phyloP scores from a whole-genome alignment of 2,113 vertebrate species.

The Neogale vison region DNA sequence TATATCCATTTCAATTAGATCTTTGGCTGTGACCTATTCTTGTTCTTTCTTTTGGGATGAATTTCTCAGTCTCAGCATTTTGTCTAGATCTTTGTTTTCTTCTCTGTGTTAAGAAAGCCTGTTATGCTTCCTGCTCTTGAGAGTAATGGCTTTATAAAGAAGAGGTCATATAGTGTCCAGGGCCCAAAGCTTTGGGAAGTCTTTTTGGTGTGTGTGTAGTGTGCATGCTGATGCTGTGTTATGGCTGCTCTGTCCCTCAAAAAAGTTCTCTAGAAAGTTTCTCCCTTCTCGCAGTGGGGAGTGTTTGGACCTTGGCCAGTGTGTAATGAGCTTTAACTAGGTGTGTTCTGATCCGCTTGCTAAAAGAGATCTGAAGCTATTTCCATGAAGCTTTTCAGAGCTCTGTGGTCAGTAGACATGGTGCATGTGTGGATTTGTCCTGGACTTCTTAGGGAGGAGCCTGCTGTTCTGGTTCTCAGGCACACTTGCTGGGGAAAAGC shows the following conservation, averaged over 20 bases:
- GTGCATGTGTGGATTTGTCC: not conserved
- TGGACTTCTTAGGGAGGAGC: not conserved
- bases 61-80: no score
- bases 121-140: no score
- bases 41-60: not conserved
- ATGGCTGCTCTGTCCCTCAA: not conserved
- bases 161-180: not conserved
- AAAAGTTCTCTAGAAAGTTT: not conserved
- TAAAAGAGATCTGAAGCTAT: not conserved
- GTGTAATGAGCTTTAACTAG: no score
- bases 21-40: not conserved
- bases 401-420: not conserved
- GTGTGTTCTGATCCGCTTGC: no score
- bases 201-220: not conserved
- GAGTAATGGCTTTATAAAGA: no score
- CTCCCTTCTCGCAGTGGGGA: not conserved
- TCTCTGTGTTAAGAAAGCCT: no score
- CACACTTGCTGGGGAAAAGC: not conserved
- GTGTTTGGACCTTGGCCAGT: no score
- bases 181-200: not conserved
- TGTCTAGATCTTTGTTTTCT: no score
- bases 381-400: not conserved
- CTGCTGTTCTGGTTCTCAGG: not conserved
- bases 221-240: not conserved
- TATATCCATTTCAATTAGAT: not conserved